These are phyloP conservation scores for Rhabdophis nuchalis DNA, from an alignment of 2,797 vertebrate genomes.

Conservation along the genomic window DNA sequence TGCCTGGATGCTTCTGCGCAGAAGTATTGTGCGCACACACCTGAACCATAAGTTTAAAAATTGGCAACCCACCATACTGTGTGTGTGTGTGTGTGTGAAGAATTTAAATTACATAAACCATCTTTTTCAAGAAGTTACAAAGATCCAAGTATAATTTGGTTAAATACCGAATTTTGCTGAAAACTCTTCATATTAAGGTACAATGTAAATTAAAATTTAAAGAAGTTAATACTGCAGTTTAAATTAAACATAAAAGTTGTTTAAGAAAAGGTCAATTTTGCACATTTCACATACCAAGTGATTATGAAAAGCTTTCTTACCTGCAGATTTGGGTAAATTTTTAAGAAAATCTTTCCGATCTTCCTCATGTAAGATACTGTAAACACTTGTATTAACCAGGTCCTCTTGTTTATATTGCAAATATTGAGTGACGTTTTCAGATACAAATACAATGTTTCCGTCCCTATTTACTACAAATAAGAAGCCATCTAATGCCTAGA, in stretches of 20 bases:
- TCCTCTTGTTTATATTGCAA: constrained; percentile 97
- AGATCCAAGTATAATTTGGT: neutral
- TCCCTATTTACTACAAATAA: constrained; percentile 97
- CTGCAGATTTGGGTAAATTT: constrained; percentile 90
- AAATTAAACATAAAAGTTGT: neutral
- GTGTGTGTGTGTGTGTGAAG: neutral
- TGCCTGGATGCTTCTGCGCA: no score
- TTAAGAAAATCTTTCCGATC: constrained; percentile 94
- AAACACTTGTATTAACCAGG: constrained; percentile 94
- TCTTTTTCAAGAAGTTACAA: neutral
- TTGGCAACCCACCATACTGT: neutral
- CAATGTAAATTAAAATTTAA: neutral
- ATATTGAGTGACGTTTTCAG: constrained; percentile 97
- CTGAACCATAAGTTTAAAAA: no score
- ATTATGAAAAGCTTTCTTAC: constrained; percentile 63
- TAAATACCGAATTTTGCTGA: neutral
- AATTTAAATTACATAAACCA: neutral
- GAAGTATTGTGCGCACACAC: no score
- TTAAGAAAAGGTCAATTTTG: neutral
- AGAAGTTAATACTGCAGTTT: neutral
- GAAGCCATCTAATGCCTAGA: constrained; percentile 94
- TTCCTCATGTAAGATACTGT: constrained; percentile 92
- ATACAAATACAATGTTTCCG: constrained; percentile 96
- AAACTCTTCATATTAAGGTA: neutral
- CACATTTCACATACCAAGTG: neutral